Base-by-base conservation (phyloP, 2,113 vertebrate species). In the Nycticryphes semicollaris region DNA sequence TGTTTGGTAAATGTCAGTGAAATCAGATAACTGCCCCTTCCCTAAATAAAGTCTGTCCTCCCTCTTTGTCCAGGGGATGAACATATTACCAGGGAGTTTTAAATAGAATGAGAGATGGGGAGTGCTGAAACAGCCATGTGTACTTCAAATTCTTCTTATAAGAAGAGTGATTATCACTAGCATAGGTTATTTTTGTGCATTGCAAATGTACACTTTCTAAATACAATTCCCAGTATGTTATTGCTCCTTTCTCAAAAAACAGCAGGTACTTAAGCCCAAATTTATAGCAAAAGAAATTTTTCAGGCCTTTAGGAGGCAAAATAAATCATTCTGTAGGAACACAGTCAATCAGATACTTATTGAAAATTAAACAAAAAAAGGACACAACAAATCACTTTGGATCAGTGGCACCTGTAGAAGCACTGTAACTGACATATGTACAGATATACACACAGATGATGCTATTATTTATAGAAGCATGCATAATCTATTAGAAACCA, bases 51-150 rank as follows among this genome's bases (percentile, higher is more conserved):
- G 33, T 77, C 75, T 90, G 73, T 87, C 86, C 84, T 92, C 60
- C 94, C 88, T 72, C 83, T 93, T 73, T 93, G 86, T 95, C 91
- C 91, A 90, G 84, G 60, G 83, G 76, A 95, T 0, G 6, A 96
- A 84, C 70, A 87, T 64, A 96, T 96, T 92, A 83, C 90, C 94
- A 96, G 92, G 75, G 89, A 96, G 84, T 96, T 97, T 93, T 86
- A 95, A 96, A 96, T 72, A 96, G 72, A 94, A 93, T 70, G 60
- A 94, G 86, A 96, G 77, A 93, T 89, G 30, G 28, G 79, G 89
- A 90, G 81, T 83, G 77, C 79, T 93, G 83, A 82, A 95, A 93
- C 60, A 94, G 80, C 41, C 90, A 85, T 6, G 8, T 87, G 53
- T 78, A 87, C 73, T 84, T 96, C 82, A 78, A 82, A 85, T 85